phyloP scores from a whole-genome alignment of 2,888 invertebrate genomes.

The Cosmia trapezina region DNA sequence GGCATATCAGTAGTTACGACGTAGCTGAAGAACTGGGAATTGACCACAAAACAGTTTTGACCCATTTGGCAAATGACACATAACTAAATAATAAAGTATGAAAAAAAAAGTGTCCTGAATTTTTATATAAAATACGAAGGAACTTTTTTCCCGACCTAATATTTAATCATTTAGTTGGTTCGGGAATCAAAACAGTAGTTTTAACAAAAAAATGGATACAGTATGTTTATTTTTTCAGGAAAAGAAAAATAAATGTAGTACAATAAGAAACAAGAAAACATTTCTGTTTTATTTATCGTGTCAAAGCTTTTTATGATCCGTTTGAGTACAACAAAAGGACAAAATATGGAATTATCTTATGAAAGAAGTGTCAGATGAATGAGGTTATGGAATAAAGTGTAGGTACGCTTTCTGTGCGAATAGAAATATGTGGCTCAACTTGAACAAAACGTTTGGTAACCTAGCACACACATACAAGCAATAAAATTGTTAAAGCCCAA shows the following conservation, averaged over 20 bases:
- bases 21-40: too few relatives aligned
- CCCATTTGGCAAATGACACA: too few relatives aligned
- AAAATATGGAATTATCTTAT: slow-evolving; percentile 21
- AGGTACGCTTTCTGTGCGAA: background rate
- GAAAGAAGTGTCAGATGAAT: slow-evolving; percentile 6
- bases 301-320: slow-evolving; percentile 19
- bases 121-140: too few relatives aligned
- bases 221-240: background rate
- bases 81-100: too few relatives aligned
- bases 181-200: background rate
- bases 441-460: background rate
- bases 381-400: slow-evolving; percentile 15
- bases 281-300: slow-evolving; percentile 21
- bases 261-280: slow-evolving; percentile 4
- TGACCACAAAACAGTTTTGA: too few relatives aligned
- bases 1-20: too few relatives aligned
- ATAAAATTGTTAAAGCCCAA: background rate
- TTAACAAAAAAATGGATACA: background rate
- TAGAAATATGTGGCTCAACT: background rate
- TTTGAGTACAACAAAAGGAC: slow-evolving; percentile 21
- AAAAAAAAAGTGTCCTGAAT: too few relatives aligned
- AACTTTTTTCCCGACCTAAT: too few relatives aligned
- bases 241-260: background rate
- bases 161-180: background rate
- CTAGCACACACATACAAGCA: background rate